A percentile compares a stretch with the other conserved stretches of the same genome.
Conservation (phyloP, 2,113 vertebrate genomes). For the Nothobranchius furzeri region DNA sequence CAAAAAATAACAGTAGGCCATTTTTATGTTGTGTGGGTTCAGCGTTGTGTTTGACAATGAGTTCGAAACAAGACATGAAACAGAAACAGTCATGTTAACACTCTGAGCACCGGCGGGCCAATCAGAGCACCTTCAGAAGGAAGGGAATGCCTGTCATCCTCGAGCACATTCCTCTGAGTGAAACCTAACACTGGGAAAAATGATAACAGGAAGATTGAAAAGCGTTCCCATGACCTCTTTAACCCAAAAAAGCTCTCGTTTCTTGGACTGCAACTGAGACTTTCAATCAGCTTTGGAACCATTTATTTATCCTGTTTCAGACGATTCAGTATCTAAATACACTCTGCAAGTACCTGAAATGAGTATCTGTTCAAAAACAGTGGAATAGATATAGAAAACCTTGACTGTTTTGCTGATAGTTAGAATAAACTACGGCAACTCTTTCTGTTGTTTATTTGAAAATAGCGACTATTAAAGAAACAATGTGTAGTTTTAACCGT, state of each 20-base stretch:
- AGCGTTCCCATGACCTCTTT: slow-evolving; percentile 79
- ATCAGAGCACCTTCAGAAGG: slow-evolving; percentile 59
- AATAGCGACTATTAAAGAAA: too few relatives aligned
- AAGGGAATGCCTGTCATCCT: slow-evolving; percentile 65
- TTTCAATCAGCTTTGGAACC: background rate
- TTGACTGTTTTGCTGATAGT: too few relatives aligned
- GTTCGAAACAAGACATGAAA: slow-evolving; percentile 27
- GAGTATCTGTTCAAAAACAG: too few relatives aligned
- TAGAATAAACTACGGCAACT: too few relatives aligned
- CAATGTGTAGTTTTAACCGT: too few relatives aligned
- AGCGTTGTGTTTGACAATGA: slow-evolving; percentile 26
- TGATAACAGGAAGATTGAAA: slow-evolving; percentile 66
- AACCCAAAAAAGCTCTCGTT: slow-evolving; percentile 34
- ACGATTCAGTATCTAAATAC: background rate
- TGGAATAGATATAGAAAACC: too few relatives aligned
- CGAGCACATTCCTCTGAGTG: slow-evolving; percentile 68
- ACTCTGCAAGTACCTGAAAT: too few relatives aligned
- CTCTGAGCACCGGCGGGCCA: slow-evolving; percentile 26
- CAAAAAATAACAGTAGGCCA: too few relatives aligned
- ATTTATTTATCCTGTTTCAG: background rate
- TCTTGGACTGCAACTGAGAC: slow-evolving; percentile 38
- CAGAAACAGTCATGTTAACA: slow-evolving; percentile 20
- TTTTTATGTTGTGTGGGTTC: background rate
- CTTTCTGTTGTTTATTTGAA: too few relatives aligned
- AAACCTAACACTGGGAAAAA: slow-evolving; percentile 76